Evolutionary conservation across 1,140 invertebrate genomes (phyloP).

Genomic region (Mylabris phalerata): DNA sequence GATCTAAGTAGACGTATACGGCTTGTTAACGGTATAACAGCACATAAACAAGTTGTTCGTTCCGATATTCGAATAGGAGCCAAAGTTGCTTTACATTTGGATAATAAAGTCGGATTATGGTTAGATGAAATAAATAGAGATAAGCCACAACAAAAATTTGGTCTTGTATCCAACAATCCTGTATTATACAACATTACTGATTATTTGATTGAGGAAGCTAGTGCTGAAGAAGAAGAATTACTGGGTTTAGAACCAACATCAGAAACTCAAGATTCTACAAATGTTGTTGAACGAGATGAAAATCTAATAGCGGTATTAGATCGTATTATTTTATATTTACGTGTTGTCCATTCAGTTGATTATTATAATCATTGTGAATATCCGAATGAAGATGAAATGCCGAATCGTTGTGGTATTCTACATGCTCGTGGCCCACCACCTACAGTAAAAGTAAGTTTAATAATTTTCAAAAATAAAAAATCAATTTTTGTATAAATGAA

Average conservation of each 20-base stretch:
- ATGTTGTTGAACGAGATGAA: conserved; percentile 72
- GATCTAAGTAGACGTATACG: conserved; percentile 76
- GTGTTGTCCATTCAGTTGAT: conserved; percentile 97
- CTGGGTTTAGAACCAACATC: conserved; percentile 63
- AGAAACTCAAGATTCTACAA: conserved; percentile 49
- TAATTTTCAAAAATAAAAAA: too few species aligned
- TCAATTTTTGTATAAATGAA: too few species aligned
- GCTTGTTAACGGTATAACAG: conserved; percentile 85
- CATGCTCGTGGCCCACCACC: conserved; percentile 88
- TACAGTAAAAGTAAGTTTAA: conserved; percentile 42
- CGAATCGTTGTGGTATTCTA: conserved; percentile 96
- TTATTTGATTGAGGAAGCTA: conserved; percentile 96
- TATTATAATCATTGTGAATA: conserved; percentile 99
- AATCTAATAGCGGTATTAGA: conserved; percentile 64
- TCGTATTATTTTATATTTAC: conserved; percentile 83
- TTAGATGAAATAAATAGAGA: conserved; percentile 46
- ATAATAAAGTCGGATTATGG: conserved; percentile 80
- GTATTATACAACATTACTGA: conserved; percentile 96
- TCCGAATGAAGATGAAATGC: conserved; percentile 99
- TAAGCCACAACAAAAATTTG: conserved; percentile 53
- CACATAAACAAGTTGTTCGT: conserved; percentile 83
- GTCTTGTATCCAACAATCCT: conserved; percentile 86
- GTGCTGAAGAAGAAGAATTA: conserved; percentile 95
- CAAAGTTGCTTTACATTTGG: conserved; percentile 91
- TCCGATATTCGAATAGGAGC: conserved; percentile 91